phyloP scores from a whole-genome alignment of 2,113 vertebrate species.

The Rhinolophus sinicus region DNA sequence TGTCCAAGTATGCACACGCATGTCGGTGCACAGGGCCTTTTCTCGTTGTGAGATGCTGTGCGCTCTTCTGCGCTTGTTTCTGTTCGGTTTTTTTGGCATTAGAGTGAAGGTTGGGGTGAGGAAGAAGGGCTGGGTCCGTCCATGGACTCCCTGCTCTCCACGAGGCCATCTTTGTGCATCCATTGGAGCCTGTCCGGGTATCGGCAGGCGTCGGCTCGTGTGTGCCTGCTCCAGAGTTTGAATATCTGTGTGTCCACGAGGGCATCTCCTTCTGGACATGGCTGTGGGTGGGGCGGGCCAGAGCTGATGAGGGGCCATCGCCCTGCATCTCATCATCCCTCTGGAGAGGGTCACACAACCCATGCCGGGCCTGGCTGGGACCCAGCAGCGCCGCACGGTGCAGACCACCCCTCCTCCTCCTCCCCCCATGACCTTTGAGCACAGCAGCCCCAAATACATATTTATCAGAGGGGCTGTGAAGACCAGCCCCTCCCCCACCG shows the following conservation, averaged over 20 bases:
- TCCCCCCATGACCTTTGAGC: constrained; percentile 71
- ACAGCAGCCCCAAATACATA: constrained; percentile 80
- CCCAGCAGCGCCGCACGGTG: background rate
- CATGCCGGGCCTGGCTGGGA: background rate
- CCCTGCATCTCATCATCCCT: constrained; percentile 30
- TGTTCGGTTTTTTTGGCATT: background rate
- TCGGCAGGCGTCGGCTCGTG: background rate
- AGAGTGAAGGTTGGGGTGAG: constrained; percentile 12
- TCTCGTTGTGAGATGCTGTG: background rate
- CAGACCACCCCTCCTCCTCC: constrained; percentile 56
- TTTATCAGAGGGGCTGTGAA: constrained; percentile 81
- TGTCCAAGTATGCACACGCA: background rate
- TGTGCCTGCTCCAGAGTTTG: constrained; percentile 31
- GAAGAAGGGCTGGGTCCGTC: background rate
- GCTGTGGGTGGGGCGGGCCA: constrained; percentile 3
- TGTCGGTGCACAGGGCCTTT: background rate
- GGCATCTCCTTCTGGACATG: constrained; percentile 1
- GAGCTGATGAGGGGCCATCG: background rate
- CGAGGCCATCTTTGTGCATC: constrained; percentile 61
- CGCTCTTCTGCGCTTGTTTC: background rate
- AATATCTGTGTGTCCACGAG: constrained; percentile 31
- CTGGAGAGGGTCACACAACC: background rate
- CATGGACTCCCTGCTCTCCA: background rate
- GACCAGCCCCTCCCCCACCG: constrained; percentile 75
- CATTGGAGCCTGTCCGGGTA: background rate